Percentiles rank a stretch among this genome's conserved stretches.
These are phyloP conservation scores for Physocephala rufipes DNA, from an alignment of 2,888 invertebrate species.

Conservation along the genomic window DNA sequence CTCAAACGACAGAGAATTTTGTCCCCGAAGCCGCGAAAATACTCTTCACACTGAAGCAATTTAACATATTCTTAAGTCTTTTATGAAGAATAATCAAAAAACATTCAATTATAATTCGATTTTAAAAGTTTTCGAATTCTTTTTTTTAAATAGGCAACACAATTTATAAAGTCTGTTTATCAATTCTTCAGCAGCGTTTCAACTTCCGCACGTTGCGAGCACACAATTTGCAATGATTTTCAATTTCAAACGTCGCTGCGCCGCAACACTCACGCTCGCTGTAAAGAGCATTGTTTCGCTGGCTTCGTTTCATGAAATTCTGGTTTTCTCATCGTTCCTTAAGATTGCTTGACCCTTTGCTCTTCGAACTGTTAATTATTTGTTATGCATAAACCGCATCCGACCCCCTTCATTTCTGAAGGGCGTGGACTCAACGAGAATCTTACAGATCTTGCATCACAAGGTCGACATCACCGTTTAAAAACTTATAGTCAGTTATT, in stretches of 20 bases:
- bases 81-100: too few relatives aligned
- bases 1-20: slow-evolving; percentile 35
- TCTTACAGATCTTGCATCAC: too few relatives aligned
- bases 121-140: too few relatives aligned
- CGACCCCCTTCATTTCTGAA: not conserved
- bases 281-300: not conserved
- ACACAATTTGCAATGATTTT: slow-evolving; percentile 24
- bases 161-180: not conserved
- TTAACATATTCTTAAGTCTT: not conserved
- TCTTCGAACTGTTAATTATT: not conserved
- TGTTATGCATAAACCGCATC: not conserved
- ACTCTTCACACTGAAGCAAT: not conserved
- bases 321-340: slow-evolving; percentile 28
- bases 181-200: not conserved
- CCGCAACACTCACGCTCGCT: not conserved
- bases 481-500: too few relatives aligned
- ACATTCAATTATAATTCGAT: not conserved
- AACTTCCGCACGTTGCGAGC: slow-evolving; percentile 21
- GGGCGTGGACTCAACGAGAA: too few relatives aligned
- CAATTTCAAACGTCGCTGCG: slow-evolving; percentile 19
- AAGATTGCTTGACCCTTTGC: slow-evolving; percentile 11
- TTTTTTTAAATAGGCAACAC: not conserved
- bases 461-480: too few relatives aligned
- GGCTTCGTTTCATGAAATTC: slow-evolving; percentile 26
- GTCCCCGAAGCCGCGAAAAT: slow-evolving; percentile 24